phyloP scores from a whole-genome alignment of 2,888 invertebrate genomes.

The Chirona hameri region DNA sequence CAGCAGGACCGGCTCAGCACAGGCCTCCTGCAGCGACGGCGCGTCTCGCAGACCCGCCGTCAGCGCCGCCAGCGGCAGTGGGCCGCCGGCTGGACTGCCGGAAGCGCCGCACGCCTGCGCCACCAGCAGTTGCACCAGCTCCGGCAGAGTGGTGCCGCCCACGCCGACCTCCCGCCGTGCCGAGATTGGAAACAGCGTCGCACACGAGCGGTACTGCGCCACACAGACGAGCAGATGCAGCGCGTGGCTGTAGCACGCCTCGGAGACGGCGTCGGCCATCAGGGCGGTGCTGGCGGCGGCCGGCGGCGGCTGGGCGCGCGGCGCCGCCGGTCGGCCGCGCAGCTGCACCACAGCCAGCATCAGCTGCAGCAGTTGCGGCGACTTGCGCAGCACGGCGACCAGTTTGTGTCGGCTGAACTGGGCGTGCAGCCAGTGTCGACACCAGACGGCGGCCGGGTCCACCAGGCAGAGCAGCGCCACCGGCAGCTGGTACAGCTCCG shows the following conservation, averaged over 20 bases:
- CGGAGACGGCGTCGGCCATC: background rate
- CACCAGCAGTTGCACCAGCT: background rate
- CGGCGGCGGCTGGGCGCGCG: background rate
- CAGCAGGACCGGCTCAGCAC: background rate
- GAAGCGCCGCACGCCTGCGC: background rate
- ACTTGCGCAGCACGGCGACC: conserved; percentile 8
- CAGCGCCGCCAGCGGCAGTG: conserved; percentile 7
- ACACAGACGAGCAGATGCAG: conserved; percentile 1
- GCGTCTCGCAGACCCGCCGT: background rate
- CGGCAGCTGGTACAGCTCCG: background rate
- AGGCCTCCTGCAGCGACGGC: background rate
- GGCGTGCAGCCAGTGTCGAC: conserved; percentile 32
- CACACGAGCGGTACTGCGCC: background rate
- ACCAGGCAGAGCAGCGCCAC: conserved; percentile 31
- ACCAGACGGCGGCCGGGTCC: conserved; percentile 33
- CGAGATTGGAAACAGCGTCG: background rate
- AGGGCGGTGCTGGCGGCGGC: background rate
- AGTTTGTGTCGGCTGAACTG: conserved; percentile 28
- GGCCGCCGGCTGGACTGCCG: background rate
- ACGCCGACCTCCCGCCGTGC: background rate
- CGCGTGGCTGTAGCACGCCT: background rate
- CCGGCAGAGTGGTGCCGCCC: background rate
- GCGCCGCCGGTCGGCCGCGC: background rate
- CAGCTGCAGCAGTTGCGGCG: conserved; percentile 23
- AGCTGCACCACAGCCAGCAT: background rate